Base-by-base conservation (phyloP, 2,888 invertebrate genomes). In the Odontocolon sp. region DNA sequence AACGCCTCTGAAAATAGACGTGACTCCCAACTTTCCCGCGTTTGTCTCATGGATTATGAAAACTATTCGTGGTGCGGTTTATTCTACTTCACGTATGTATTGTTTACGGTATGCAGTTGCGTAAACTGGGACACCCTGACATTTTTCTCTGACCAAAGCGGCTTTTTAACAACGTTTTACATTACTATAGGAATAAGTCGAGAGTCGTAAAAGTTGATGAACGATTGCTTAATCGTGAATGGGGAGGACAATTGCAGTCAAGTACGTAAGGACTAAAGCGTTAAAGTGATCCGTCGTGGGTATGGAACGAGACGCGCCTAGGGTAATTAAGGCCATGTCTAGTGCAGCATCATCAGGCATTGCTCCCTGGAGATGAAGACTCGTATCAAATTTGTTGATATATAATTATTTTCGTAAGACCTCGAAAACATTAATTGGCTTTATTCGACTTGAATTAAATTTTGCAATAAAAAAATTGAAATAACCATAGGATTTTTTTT, bases 1-100 rank as follows among this genome's bases (percentile, higher is more conserved):
- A 68, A 77, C 47, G 67, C 33, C 71, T n/a, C n/a, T 77, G 56
- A 50, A 68, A 77, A 77, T 77, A 71, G 67, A 77, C 67, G 71
- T 71, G 71, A 77, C 76, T 23, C 56, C 67, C 14, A 45, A 36
- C 28, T 40, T 40, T 71, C 2, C 50, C 28, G 42, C 52, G 54
- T 16, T 56, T n/a, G n/a, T n/a, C 50, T 18, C 18, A 40, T 3
- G 50, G 59, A 77, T 56, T 47, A 70, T 77, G 42, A 77, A 72
- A 77, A 76, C 66, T 76, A 71, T 76, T 68, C 14, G 50, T 45
- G 28, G 36, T 16, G 45, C 57, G 69, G 45, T 52, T 47, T 57
- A 11, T 26, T 23, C 23, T 52, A 45, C 23, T 38, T 64, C 33
- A 14, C 26, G 33, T 42, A 18, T 40, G 38, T 14, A 36, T 59